Conservation (phyloP, 2,113 vertebrate genomes). For the Eulacestoma nigropectus region DNA sequence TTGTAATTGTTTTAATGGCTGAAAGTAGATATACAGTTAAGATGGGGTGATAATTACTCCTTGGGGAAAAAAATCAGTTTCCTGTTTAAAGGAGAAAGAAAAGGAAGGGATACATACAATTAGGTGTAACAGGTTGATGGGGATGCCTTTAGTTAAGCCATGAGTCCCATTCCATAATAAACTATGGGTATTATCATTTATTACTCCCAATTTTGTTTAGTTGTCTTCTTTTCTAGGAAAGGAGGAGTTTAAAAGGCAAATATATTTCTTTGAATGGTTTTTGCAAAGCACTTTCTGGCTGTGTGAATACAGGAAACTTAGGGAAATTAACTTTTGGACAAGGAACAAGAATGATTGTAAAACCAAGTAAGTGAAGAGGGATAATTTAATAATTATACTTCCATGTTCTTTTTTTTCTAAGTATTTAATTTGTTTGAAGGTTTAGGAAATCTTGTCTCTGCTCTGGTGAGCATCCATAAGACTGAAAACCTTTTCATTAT, state of each 20-base stretch:
- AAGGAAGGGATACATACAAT: neutral
- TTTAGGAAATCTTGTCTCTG: neutral
- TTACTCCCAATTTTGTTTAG: neutral
- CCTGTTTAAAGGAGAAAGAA: neutral
- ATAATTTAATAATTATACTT: neutral
- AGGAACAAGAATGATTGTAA: neutral
- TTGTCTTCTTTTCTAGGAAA: neutral
- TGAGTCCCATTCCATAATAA: neutral
- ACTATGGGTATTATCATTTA: neutral
- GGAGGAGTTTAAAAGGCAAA: neutral
- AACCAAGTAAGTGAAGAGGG: neutral
- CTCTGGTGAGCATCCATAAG: neutral
- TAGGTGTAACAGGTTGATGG: no score
- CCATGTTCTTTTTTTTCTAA: no score
- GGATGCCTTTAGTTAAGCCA: neutral
- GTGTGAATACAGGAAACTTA: neutral
- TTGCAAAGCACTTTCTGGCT: neutral
- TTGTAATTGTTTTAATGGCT: neutral
- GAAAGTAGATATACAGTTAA: neutral
- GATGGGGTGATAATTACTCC: neutral
- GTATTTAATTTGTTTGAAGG: neutral
- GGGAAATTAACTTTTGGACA: neutral
- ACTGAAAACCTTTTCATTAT: neutral
- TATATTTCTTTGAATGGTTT: neutral
- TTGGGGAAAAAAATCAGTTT: neutral